phyloP scores from a whole-genome alignment of 2,888 invertebrate species.

The Amphipyra tragopoginis region DNA sequence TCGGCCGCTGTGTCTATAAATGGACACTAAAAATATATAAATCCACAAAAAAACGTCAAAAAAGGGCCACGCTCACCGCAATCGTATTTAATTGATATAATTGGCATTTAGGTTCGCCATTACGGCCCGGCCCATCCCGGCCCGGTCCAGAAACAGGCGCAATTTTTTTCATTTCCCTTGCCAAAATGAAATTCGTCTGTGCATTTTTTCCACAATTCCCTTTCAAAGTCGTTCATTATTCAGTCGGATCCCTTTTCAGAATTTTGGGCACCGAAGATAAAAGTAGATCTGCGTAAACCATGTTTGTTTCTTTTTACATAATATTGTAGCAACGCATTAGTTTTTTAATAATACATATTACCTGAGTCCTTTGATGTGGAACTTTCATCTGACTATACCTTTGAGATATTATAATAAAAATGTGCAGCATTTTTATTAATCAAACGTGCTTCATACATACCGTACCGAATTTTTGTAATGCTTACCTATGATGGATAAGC shows the following conservation, averaged over 20 bases:
- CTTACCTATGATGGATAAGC: neutral
- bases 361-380: conserved; percentile 36
- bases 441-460: conserved; percentile 16
- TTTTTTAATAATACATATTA: conserved; percentile 43
- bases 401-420: conserved; percentile 31
- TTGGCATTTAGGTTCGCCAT: conserved; percentile 85
- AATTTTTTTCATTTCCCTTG: conserved; percentile 74
- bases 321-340: conserved; percentile 33
- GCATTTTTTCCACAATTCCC: conserved; percentile 76
- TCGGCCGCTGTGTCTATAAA: conserved; percentile 29
- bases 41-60: conserved; percentile 62
- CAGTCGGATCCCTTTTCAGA: conserved; percentile 77
- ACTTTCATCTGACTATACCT: conserved; percentile 23
- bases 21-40: conserved; percentile 49
- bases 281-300: conserved; percentile 57
- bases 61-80: conserved; percentile 60
- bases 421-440: conserved; percentile 25
- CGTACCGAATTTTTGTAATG: conserved; percentile 13
- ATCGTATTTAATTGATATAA: conserved; percentile 87
- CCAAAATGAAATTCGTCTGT: conserved; percentile 76
- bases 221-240: conserved; percentile 84
- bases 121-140: conserved; percentile 67
- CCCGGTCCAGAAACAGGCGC: conserved; percentile 75
- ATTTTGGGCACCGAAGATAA: conserved; percentile 70
- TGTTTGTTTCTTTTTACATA: conserved; percentile 39